These are phyloP conservation scores for Ptychochromis oligacanthus DNA, from an alignment of 2,113 vertebrate genomes.

Conservation along the genomic window DNA sequence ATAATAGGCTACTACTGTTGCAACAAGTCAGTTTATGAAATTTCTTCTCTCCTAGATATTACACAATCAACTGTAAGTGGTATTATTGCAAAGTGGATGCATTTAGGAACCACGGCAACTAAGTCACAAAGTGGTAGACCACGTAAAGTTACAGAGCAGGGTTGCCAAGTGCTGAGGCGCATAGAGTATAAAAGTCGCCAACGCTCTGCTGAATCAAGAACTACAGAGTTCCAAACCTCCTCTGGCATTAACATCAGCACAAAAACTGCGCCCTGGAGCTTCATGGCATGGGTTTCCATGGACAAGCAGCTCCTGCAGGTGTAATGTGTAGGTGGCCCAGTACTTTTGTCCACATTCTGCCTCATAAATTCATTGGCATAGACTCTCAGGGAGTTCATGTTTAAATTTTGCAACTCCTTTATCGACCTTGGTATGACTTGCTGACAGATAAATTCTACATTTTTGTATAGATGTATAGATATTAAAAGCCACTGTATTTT, in stretches of 20 bases:
- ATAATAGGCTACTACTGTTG: neutral
- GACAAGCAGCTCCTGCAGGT: neutral
- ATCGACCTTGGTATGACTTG: neutral
- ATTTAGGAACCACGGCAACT: neutral
- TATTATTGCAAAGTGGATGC: neutral
- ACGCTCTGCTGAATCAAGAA: neutral
- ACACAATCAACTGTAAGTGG: neutral
- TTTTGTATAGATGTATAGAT: neutral
- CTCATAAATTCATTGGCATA: neutral
- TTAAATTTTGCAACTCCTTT: neutral
- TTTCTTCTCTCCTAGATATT: neutral
- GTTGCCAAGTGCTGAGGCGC: neutral
- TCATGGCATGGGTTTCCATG: neutral
- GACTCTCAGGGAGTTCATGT: neutral
- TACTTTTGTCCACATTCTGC: neutral
- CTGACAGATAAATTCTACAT: neutral
- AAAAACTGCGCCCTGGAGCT: neutral
- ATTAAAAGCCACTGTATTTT: neutral
- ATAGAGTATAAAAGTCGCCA: neutral
- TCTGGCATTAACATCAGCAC: neutral
- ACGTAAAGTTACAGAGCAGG: neutral
- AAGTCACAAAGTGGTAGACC: neutral
- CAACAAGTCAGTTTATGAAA: neutral
- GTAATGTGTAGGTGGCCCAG: neutral
- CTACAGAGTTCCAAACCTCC: neutral